Conservation (phyloP, 2,888 invertebrate genomes). For the Aspidiotus destructor region DNA sequence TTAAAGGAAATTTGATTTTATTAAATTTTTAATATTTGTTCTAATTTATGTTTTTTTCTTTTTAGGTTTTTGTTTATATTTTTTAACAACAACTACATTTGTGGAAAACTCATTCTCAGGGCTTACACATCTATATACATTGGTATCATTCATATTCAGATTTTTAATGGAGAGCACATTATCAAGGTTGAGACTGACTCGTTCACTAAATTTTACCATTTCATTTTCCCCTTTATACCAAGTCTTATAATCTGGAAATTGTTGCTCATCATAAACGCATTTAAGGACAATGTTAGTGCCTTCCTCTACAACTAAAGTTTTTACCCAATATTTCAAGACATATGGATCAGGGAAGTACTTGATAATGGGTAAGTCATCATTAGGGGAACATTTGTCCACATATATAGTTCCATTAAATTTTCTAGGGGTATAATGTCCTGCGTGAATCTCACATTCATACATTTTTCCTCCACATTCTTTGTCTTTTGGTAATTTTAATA, state of each 20-base stretch:
- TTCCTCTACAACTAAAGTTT: background rate
- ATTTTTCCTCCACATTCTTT: constrained; percentile 7
- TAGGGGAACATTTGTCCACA: background rate
- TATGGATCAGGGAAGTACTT: constrained; percentile 5
- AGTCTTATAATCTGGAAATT: constrained; percentile 4
- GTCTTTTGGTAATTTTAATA: constrained; percentile 10
- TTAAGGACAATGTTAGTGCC: background rate
- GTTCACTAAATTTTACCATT: background rate
- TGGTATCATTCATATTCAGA: no score
- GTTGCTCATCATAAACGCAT: background rate
- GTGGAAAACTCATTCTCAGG: no score
- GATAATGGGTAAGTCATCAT: background rate
- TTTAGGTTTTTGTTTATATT: no score
- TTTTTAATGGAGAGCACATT: no score
- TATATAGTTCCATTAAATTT: background rate
- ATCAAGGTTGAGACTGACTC: background rate
- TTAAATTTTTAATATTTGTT: no score
- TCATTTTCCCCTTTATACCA: constrained; percentile 5
- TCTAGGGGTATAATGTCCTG: background rate
- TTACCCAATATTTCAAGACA: background rate
- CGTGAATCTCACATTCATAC: constrained; percentile 3
- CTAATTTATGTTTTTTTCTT: no score
- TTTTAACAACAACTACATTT: no score
- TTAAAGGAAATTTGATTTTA: no score
- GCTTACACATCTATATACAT: no score